These are phyloP conservation scores for Paramisgurnus dabryanus DNA, from an alignment of 2,113 vertebrate species.

Conservation along the genomic window DNA sequence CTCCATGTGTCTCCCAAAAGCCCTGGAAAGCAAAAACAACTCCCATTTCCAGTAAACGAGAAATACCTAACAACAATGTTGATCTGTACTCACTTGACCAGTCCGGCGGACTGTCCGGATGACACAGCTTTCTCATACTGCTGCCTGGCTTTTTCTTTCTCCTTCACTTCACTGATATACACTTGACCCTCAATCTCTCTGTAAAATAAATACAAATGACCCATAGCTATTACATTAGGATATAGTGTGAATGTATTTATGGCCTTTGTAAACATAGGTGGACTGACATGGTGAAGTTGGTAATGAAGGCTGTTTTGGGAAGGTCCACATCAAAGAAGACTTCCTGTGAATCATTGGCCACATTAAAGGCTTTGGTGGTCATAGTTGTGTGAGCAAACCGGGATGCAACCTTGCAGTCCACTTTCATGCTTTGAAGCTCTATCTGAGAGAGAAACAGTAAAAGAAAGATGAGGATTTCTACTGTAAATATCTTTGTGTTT, in stretches of 20 bases:
- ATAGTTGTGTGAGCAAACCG: slow-evolving; percentile 89
- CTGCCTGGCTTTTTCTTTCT: slow-evolving; percentile 86
- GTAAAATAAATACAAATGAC: slow-evolving; percentile 35
- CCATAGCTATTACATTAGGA: not conserved
- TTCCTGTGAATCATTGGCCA: slow-evolving; percentile 78
- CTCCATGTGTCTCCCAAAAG: slow-evolving; percentile 90
- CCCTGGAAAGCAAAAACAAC: slow-evolving; percentile 66
- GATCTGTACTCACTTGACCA: slow-evolving; percentile 81
- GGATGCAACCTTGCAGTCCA: slow-evolving; percentile 85
- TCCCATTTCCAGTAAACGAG: not conserved
- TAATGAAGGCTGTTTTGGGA: slow-evolving; percentile 93
- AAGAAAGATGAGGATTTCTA: too few relatives aligned
- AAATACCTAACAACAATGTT: not conserved
- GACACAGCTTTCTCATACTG: slow-evolving; percentile 87
- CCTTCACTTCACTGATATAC: slow-evolving; percentile 86
- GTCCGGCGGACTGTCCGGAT: slow-evolving; percentile 85
- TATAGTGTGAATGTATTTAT: not conserved
- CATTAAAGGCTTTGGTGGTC: slow-evolving; percentile 85
- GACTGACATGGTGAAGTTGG: slow-evolving; percentile 92
- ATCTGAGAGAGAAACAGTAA: slow-evolving; percentile 17
- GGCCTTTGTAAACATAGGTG: not conserved
- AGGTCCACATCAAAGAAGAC: slow-evolving; percentile 88
- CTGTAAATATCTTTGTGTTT: too few relatives aligned
- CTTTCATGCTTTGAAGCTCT: slow-evolving; percentile 77
- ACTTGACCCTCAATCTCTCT: slow-evolving; percentile 84